Conservation (phyloP, 2,888 invertebrate species). For the Rambutsinella grinnellia region DNA sequence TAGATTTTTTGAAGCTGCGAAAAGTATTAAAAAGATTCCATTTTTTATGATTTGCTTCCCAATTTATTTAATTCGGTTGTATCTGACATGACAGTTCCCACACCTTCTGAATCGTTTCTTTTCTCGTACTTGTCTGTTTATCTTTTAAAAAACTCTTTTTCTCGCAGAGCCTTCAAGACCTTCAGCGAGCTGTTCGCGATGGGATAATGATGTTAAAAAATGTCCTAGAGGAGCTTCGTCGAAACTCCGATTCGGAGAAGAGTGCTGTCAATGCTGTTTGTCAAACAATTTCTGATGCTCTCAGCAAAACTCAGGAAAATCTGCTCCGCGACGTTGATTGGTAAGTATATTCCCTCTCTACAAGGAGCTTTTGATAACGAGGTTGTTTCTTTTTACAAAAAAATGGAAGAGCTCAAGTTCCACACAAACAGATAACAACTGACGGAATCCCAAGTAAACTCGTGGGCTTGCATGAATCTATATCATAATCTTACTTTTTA, state of each 20-base stretch:
- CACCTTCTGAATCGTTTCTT: too few species aligned
- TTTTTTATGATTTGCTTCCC: too few species aligned
- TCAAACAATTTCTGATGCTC: conserved; percentile 77
- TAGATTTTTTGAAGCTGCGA: too few species aligned
- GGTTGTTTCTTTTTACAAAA: conserved; percentile 3
- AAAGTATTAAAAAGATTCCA: too few species aligned
- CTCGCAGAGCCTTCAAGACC: conserved; percentile 72
- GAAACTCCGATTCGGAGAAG: conserved; percentile 77
- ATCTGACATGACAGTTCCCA: too few species aligned
- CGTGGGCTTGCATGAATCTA: conserved; percentile 13
- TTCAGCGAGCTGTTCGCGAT: conserved; percentile 78
- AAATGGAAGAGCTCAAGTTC: background rate
- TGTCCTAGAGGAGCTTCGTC: conserved; percentile 77
- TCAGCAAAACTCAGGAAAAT: conserved; percentile 77
- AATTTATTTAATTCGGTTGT: too few species aligned
- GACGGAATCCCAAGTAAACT: too few species aligned
- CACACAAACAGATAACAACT: conserved; percentile 2
- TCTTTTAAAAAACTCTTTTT: too few species aligned
- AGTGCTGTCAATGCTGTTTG: conserved; percentile 77
- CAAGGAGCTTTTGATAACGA: conserved; percentile 14
- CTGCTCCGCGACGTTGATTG: conserved; percentile 78
- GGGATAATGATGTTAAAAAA: conserved; percentile 77
- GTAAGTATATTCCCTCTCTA: conserved; percentile 69
- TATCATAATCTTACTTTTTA: conserved; percentile 11
- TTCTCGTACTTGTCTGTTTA: too few species aligned